Conservation (phyloP, 2,113 vertebrate species). For the Seriola dumerili region DNA sequence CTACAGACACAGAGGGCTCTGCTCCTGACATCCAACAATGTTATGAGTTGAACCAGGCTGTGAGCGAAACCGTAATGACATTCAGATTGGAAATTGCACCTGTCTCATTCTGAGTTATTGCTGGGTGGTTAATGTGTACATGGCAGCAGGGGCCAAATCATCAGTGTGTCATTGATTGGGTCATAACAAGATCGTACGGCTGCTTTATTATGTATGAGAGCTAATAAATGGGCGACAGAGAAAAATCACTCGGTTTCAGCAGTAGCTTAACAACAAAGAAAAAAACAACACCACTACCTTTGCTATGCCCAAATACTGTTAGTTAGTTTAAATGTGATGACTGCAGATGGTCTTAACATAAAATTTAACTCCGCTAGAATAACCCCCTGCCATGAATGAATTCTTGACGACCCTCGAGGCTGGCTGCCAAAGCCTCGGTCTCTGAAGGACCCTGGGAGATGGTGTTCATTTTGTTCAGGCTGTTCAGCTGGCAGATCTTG, state of each 20-base stretch:
- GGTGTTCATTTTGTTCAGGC: conserved; percentile 77
- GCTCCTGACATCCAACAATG: conserved; percentile 59
- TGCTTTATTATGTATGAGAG: conserved; percentile 64
- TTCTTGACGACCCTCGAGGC: conserved; percentile 52
- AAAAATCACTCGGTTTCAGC: conserved; percentile 42
- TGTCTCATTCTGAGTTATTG: conserved; percentile 77
- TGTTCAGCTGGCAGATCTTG: conserved; percentile 72
- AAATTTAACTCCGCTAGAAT: conserved; percentile 22
- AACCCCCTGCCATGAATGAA: conserved; percentile 41
- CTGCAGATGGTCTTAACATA: conserved; percentile 9
- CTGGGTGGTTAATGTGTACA: conserved; percentile 70
- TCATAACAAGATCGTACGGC: conserved; percentile 49
- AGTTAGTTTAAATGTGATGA: background rate
- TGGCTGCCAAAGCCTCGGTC: conserved; percentile 61
- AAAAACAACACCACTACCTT: background rate
- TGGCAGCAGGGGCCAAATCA: conserved; percentile 64
- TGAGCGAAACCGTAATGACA: conserved; percentile 70
- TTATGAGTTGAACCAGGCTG: conserved; percentile 53
- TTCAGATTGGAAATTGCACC: conserved; percentile 75
- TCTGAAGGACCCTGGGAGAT: conserved; percentile 66
- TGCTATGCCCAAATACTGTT: background rate
- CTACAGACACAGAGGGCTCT: conserved; percentile 51
- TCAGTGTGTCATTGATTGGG: conserved; percentile 63
- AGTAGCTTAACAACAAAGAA: conserved; percentile 26
- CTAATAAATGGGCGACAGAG: conserved; percentile 37